Base-by-base conservation (phyloP, 2,797 vertebrate species). In the Anguilla anguilla region DNA sequence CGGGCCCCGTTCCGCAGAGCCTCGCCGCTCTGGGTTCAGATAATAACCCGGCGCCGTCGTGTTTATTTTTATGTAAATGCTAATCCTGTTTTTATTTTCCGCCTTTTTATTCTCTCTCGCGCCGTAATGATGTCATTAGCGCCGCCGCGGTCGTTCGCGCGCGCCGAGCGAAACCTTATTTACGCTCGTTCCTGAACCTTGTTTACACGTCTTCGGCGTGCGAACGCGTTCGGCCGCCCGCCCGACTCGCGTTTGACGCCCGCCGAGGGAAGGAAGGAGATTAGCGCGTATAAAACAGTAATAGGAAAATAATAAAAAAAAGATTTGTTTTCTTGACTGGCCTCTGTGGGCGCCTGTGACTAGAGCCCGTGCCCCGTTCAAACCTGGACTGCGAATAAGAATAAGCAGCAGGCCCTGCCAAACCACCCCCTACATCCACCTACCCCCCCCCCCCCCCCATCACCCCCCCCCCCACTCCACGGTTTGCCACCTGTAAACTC, bases 11-110 rank as follows among this genome's bases (percentile, higher is more conserved):
- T 81, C 77, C 0, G 4, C 19, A 81, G 39, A 59, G 31, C 9
- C 84, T 61, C n/a, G 55, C 84, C 43, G 35, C 35, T 35, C 39
- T 46, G 84, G 31, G 39, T 39, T 64, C 35, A 64, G 2, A 59
- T 57, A 84, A 59, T 46, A 81, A 46, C 77, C 17, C n/a, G 19
- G 4, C 4, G 6, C 43, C 49, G 39, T 81, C 49, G 39, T 51
- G n/a, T 49, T 49, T 81, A 81, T 81, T 46, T 81, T n/a, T 49
- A 51, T 51, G 77, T 51, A 49, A 81, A 81, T 81, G 39, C 43
- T 15, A 35, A 35, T 49, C 43, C 77, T 43, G 49, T 46, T 81
- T 81, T 81, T 43, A 79, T 81, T 51, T 81, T 49, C 77, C 25
- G 11, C 39, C 22, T 79, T 79, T 79, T 39, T 3, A 79, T 79